Evolutionary conservation across 92 coral and sea anemone genomes (phyloP), one percentile per base, ranked within the genome.

Genomic region (Parazoanthus atlanticus): DNA sequence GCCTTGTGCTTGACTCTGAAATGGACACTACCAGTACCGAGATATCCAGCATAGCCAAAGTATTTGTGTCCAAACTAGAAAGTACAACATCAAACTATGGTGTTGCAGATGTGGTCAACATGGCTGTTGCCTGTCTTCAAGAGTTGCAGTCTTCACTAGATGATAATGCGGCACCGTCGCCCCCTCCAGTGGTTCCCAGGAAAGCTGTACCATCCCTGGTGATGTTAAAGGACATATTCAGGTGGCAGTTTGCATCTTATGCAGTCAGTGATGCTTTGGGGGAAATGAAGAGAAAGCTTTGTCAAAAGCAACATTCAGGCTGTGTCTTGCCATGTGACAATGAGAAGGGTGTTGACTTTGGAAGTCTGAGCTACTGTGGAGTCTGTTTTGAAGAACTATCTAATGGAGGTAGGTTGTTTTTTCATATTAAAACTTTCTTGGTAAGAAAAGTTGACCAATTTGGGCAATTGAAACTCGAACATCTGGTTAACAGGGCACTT

Each of bases 301-400:
- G 41, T 46, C 78, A 38, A 31, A 29, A 69, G 65, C 86, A 83
- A 16, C 56, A 83, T 83, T 23, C 6, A 43, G 32, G 58, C 6
- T 17, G 9, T 17, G 54, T 29, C 61, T 9, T 83, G 19, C 66
- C 78, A 10, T 5, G 23, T 41, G 33, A 66, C 1, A 21, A 16
- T 40, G 77, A 67, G 16, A 0, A 32, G 32, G 43, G 38, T n/a
- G 74, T 64, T 31, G 43, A 76, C 25, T 3, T 12, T 16, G 16
- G 2, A 12, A 86, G 82, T 25, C 40, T n/a, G 32, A 56, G 23
- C 32, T 81, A 86, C 71, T 91, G 94, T 80, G 92, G 90, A 36
- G 85, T 91, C 40, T 91, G 94, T 74, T 91, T 73, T 80, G 80
- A 54, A 54, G 87, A 80, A 49, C 32, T 91, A 49, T 23, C n/a